phyloP scores from a whole-genome alignment of 1,140 invertebrate genomes.

The Caerostris extrusa region DNA sequence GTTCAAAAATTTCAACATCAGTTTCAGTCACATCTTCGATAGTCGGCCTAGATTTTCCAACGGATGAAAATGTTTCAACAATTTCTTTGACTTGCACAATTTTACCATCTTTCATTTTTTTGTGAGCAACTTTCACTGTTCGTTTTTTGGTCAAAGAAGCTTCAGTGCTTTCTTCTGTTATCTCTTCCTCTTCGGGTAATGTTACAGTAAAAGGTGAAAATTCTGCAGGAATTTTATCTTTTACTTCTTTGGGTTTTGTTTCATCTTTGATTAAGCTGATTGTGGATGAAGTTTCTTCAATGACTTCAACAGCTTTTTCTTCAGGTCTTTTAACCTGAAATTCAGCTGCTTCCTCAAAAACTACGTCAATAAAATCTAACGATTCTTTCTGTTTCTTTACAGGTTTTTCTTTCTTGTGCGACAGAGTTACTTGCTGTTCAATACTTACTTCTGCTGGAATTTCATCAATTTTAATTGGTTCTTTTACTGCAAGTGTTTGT shows the following conservation, averaged over 20 bases:
- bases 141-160: constrained; percentile 67
- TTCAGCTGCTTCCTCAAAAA: constrained; percentile 74
- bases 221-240: constrained; percentile 63
- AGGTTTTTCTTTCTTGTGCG: constrained; percentile 36
- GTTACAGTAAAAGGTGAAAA: constrained; percentile 72
- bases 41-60: constrained; percentile 29
- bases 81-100: constrained; percentile 72
- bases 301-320: constrained; percentile 40
- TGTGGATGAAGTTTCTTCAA: neutral
- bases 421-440: constrained; percentile 70
- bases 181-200: constrained; percentile 78
- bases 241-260: neutral
- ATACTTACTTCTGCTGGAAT: constrained; percentile 70
- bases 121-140: constrained; percentile 66
- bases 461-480: constrained; percentile 74
- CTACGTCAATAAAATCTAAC: constrained; percentile 62
- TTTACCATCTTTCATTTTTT: constrained; percentile 72
- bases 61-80: constrained; percentile 71
- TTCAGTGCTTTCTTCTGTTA: constrained; percentile 51
- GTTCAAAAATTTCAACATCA: constrained; percentile 34
- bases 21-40: constrained; percentile 69
- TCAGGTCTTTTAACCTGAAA: constrained; percentile 61
- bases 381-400: constrained; percentile 43
- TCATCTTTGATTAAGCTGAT: neutral
- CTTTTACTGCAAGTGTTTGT: constrained; percentile 70